Conservation (phyloP, 2,113 vertebrate species). For the Phalacrocorax brasilianus region DNA sequence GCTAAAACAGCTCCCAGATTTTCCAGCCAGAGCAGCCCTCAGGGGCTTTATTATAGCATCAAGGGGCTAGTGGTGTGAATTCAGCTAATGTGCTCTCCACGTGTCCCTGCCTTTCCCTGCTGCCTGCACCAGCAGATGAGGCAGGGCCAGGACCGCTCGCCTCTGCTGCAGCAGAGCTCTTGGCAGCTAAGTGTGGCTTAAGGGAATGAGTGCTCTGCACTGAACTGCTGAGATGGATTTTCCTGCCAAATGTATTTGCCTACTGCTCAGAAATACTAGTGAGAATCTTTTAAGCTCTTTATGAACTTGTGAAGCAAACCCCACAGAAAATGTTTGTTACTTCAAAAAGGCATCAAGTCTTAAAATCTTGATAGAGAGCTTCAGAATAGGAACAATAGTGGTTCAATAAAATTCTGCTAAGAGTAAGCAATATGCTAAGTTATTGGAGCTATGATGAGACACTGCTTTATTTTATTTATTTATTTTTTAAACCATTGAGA, state of each 20-base stretch:
- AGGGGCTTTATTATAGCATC: background rate
- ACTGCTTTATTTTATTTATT: background rate
- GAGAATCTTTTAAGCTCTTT: background rate
- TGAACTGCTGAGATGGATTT: background rate
- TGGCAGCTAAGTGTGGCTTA: background rate
- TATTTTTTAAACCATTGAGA: background rate
- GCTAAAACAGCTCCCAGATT: background rate
- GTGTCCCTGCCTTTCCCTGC: background rate
- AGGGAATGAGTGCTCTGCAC: accelerated
- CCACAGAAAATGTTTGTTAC: background rate
- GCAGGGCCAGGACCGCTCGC: background rate
- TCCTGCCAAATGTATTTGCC: background rate
- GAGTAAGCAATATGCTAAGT: background rate
- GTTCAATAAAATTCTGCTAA: background rate
- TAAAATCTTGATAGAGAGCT: background rate
- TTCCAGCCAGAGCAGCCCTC: background rate
- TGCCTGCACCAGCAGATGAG: background rate
- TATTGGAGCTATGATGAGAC: background rate
- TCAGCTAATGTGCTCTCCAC: accelerated
- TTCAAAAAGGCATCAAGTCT: background rate
- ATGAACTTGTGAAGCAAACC: background rate
- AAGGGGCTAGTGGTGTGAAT: background rate
- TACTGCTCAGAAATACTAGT: background rate
- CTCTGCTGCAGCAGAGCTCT: background rate
- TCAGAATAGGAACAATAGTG: background rate